Conservation (phyloP, 2,797 vertebrate species). For the Eptatretus atami region DNA sequence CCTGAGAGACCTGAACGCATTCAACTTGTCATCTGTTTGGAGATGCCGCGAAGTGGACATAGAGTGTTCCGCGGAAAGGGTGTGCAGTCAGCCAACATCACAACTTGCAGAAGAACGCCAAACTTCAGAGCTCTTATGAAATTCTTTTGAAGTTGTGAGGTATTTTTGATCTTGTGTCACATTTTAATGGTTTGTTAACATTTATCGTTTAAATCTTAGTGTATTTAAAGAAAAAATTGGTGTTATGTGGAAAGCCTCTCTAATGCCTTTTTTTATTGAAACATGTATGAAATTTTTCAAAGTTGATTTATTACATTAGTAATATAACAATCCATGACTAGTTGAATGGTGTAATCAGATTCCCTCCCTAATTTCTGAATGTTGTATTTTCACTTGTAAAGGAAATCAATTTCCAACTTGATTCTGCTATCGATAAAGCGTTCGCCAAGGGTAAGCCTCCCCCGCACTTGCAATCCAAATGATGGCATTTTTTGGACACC, state of each 20-base stretch:
- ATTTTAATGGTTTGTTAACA: no score
- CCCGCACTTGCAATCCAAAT: no score
- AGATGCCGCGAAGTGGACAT: conserved; percentile 76
- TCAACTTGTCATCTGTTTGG: conserved; percentile 75
- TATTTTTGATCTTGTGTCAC: conserved; percentile 7
- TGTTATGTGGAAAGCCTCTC: neutral
- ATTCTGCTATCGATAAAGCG: no score
- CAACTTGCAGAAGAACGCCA: conserved; percentile 91
- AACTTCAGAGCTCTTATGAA: conserved; percentile 85
- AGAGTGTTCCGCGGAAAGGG: conserved; percentile 67
- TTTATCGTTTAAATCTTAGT: neutral
- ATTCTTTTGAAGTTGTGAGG: conserved; percentile 96
- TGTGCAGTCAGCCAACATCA: conserved; percentile 62
- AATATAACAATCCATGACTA: no score
- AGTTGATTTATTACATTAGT: no score
- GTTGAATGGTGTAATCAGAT: no score
- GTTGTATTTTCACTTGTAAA: no score
- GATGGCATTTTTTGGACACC: no score
- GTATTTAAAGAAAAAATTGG: neutral
- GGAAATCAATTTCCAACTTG: no score
- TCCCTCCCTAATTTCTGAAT: no score
- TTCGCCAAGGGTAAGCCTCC: no score
- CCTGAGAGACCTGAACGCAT: conserved; percentile 64
- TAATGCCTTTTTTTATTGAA: neutral
- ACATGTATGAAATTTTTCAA: neutral